Evolutionary conservation across 1,140 invertebrate genomes (phyloP).

Genomic region (Leptinotarsa texana): DNA sequence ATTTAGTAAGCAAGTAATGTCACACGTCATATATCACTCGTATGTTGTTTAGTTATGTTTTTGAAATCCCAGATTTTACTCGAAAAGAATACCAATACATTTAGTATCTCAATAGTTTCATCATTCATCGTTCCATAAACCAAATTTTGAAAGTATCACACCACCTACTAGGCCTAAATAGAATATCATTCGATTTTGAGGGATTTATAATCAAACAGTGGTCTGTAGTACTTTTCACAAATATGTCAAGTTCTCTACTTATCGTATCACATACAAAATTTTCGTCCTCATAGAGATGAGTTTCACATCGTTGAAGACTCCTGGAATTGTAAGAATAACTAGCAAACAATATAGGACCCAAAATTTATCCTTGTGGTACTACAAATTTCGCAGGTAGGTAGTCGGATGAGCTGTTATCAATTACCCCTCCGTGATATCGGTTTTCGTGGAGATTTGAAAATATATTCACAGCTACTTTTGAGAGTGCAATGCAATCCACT

Average conservation of each 20-base stretch:
- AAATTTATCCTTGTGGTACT: background rate
- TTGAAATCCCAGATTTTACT: background rate
- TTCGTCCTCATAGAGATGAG: too few relatives aligned
- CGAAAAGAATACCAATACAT: background rate
- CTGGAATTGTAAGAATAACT: background rate
- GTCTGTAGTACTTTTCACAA: background rate
- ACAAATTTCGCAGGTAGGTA: background rate
- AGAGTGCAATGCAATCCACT: background rate
- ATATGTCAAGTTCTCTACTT: too few relatives aligned
- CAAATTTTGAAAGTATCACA: background rate
- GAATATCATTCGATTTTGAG: background rate
- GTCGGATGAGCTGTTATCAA: background rate
- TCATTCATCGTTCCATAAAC: background rate
- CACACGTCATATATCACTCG: background rate
- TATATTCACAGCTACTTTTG: background rate
- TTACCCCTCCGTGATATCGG: background rate
- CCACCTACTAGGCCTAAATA: background rate
- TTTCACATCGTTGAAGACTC: background rate
- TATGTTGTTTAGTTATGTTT: background rate
- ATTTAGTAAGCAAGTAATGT: background rate
- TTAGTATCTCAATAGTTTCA: background rate
- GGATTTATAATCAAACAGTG: conserved; percentile 1
- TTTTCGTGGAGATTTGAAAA: background rate
- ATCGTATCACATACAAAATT: too few relatives aligned
- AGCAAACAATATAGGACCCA: background rate